A percentile compares a stretch with the other conserved stretches of the same genome.
phyloP scores from a whole-genome alignment of 2,113 vertebrate species.

The Calyptommatus sinebrachiatus region DNA sequence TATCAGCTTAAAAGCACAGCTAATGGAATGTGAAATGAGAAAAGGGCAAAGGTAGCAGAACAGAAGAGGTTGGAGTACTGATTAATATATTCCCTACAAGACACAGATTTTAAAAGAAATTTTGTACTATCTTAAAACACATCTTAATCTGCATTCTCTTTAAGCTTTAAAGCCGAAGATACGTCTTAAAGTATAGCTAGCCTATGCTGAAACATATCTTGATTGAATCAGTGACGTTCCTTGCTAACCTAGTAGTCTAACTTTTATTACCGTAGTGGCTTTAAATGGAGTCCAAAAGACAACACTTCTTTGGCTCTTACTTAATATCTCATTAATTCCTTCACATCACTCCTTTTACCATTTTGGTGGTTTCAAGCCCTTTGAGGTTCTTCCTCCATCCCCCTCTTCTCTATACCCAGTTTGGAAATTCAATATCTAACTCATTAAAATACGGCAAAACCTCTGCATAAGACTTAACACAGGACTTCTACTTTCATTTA shows the following conservation, averaged over 20 bases:
- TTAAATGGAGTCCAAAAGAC: not conserved
- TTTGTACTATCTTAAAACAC: too few species aligned
- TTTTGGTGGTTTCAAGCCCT: not conserved
- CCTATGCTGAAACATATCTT: not conserved
- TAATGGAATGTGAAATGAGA: not conserved
- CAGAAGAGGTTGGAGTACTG: too few species aligned
- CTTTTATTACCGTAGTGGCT: not conserved
- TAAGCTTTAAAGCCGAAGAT: too few species aligned
- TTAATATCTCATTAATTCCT: not conserved
- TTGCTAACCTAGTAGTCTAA: not conserved
- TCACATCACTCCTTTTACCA: not conserved
- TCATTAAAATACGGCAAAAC: not conserved
- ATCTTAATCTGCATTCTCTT: too few species aligned
- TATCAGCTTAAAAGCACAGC: not conserved
- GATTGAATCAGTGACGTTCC: not conserved
- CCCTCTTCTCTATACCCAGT: not conserved
- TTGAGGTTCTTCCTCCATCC: not conserved
- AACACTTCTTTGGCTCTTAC: not conserved
- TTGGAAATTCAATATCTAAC: constrained; percentile 16
- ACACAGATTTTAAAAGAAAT: not conserved
- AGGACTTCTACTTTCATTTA: not conserved
- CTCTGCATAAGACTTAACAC: fast-evolving
- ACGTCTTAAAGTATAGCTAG: too few species aligned
- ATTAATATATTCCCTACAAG: not conserved
- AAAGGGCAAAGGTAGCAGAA: not conserved